Evolutionary conservation across 2,797 vertebrate species (phyloP), one percentile per base, ranked within the genome.

Genomic region (Spea hammondii): DNA sequence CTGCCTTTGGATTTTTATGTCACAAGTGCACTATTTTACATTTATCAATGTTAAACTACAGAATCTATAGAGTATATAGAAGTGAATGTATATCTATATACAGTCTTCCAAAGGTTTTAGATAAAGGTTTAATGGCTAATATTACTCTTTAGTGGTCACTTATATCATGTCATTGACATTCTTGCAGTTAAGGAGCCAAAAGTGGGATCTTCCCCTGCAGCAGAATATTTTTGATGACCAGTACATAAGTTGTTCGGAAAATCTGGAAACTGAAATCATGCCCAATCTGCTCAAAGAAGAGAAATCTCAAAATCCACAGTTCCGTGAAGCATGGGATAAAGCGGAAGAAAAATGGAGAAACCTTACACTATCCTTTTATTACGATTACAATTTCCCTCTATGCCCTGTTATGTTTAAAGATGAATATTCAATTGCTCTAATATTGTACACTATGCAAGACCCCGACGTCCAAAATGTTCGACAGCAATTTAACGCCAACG

Each of bases 401-500:
- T 48, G 65, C 44, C 5, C 9, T 8, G 14, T 6, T 6, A 32
- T 59, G 14, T 66, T 75, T 67, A 44, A 55, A 50, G 74, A 76
- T 4, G 45, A 59, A 51, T 8, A 68, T 49, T 51, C 65, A 0
- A 48, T 76, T 1, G 65, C 74, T 48, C 51, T 76, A 0, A 44
- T 68, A 45, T 17, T 57, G 0, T 76, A 8, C 14, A 48, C 74
- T 10, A 59, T 62, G 59, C n/a, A 62, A 17, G 59, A 68, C 48
- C 74, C 74, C 50, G 67, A 67, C 8, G 5, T 57, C 64, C 13
- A 49, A 9, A 8, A 8, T 1, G 6, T 67, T 1, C 10, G 7
- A 6, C 11, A 4, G 65, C 51, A 76, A 46, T n/a, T 76, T 7
- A 76, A 76, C 11, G 46, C 49, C 12, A 68, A 76, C 51, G 45